These are phyloP conservation scores for Pseudonaja textilis DNA, from an alignment of 2,113 vertebrate species.

Conservation along the genomic window DNA sequence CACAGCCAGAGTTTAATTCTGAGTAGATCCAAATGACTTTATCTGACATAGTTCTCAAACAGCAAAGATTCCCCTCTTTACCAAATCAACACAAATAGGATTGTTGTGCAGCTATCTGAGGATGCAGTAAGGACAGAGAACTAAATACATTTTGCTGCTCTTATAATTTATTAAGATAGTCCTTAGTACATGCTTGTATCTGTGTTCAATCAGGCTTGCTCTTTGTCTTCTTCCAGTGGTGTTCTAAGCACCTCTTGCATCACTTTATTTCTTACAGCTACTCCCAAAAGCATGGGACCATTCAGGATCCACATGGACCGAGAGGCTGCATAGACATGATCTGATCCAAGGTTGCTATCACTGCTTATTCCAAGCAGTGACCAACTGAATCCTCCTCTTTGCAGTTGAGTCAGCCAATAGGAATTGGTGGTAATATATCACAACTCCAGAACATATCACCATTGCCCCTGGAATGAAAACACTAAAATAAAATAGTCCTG, in stretches of 20 bases:
- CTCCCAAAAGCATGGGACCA: not conserved
- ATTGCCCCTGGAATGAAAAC: not conserved
- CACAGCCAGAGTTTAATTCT: too few species aligned
- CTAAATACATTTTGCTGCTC: not conserved
- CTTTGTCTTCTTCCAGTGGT: not conserved
- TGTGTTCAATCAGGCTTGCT: not conserved
- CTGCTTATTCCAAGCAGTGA: not conserved
- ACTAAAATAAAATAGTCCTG: not conserved
- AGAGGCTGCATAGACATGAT: not conserved
- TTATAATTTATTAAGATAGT: not conserved
- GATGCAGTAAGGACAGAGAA: not conserved
- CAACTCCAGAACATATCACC: not conserved
- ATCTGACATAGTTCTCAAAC: too few species aligned
- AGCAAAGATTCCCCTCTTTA: not conserved
- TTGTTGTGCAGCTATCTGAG: not conserved
- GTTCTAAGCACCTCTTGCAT: not conserved
- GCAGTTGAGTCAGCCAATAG: not conserved
- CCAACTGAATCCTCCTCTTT: not conserved
- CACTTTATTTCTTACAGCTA: not conserved
- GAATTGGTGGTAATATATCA: not conserved
- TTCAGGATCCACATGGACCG: not conserved
- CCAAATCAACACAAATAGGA: not conserved
- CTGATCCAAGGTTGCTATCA: not conserved
- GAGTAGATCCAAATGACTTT: too few species aligned
- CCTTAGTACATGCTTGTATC: not conserved